Evolutionary conservation across 2,797 vertebrate species (phyloP).

Genomic region (Oryzias sinensis): DNA sequence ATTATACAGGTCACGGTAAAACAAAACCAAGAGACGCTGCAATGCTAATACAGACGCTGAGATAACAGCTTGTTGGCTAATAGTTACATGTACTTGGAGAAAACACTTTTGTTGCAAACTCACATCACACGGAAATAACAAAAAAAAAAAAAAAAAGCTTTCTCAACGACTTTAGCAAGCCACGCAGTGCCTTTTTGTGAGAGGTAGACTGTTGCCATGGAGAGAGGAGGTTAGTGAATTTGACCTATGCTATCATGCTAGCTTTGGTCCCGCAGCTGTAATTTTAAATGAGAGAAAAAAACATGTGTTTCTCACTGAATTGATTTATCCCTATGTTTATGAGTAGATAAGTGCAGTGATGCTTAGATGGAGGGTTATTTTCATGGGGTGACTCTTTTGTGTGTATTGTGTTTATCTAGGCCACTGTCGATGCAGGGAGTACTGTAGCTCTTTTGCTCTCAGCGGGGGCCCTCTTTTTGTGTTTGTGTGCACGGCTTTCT

Average conservation of each 20-base stretch:
- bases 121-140: slow-evolving; percentile 30
- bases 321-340: slow-evolving; percentile 81
- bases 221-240: slow-evolving; percentile 76
- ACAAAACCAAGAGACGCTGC: slow-evolving; percentile 91
- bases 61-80: slow-evolving; percentile 62
- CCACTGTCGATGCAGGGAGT: slow-evolving; percentile 75
- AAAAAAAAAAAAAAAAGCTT: slow-evolving; percentile 31
- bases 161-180: slow-evolving; percentile 69
- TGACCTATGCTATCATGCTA: slow-evolving; percentile 79
- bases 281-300: slow-evolving; percentile 75
- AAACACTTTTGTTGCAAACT: slow-evolving; percentile 21
- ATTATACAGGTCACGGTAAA: slow-evolving; percentile 99
- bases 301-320: slow-evolving; percentile 71
- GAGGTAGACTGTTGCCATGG: slow-evolving; percentile 75
- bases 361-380: slow-evolving; percentile 79
- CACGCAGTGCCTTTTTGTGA: slow-evolving; percentile 51
- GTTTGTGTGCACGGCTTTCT: slow-evolving; percentile 49
- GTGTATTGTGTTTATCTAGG: slow-evolving; percentile 80
- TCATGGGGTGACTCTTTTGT: slow-evolving; percentile 77
- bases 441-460: slow-evolving; percentile 75
- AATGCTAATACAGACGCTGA: slow-evolving; percentile 87
- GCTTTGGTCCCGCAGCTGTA: slow-evolving; percentile 72
- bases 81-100: slow-evolving; percentile 32
- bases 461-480: slow-evolving; percentile 68
- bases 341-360: slow-evolving; percentile 79